Base-by-base conservation (phyloP, 2,113 vertebrate species). In the Sphaerodactylus townsendi region DNA sequence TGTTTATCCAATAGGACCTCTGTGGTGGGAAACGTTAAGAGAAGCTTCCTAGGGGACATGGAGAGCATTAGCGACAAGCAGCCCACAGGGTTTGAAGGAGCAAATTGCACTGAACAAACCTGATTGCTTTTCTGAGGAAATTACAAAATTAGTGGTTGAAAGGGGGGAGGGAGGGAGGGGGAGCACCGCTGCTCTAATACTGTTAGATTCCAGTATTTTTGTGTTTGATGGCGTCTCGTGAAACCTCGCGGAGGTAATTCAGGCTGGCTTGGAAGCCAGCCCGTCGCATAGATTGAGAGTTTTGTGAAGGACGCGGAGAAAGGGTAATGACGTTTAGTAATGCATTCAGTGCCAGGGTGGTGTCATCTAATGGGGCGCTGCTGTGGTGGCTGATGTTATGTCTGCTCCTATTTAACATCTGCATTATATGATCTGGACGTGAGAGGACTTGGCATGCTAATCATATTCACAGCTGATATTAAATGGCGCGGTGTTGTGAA, bases 91-190 rank as follows among this genome's bases (percentile, higher is more conserved):
- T 48, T 41, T 8, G 35, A 74, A 68, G 70, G 70, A 75, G 84
- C 62, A 85, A 74, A 75, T 74, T 66, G 69, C 62, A 73, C 3
- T 9, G 62, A 70, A 74, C 70, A 75, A 68, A 66, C 46, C 19
- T 25, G 46, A 85, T 85, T 66, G 70, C 59, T 80, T 80, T 80
- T n/a, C 71, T 68, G 84, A 74, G 44, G 62, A 62, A 80, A 80
- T 85, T 75, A 50, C 77, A 75, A 68, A 68, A 75, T 75, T 80
- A 75, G 84, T 10, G 46, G 62, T 25, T 39, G 11, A 28, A 53
- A 28, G 4, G 59, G 59, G 53, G 11, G 53, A 3, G 53, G 53
- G 59, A 10, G 53, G 53, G 53, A 19, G 21, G 6, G 44, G 59
- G 59, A 53, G 35, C 33, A 30, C 9, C 3, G 56, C 53, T 11